phyloP scores from a whole-genome alignment of 1,140 invertebrate species.

The Drosophila bifasciata region DNA sequence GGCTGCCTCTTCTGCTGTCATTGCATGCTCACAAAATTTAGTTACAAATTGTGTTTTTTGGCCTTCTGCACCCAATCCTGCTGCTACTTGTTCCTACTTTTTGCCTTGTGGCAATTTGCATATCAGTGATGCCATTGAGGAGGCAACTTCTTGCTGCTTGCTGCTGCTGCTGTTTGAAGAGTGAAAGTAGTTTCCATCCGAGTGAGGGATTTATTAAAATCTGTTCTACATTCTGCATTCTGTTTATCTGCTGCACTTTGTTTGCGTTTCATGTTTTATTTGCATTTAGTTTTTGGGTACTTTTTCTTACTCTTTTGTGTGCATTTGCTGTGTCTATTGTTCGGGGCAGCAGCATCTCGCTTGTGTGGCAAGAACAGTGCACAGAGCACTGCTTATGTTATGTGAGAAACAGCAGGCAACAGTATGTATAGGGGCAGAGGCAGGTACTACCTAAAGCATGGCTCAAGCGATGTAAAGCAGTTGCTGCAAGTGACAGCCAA shows the following conservation, averaged over 20 bases:
- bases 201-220: slow-evolving; percentile 52
- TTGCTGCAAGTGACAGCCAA: too few relatives aligned
- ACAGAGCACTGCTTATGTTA: too few relatives aligned
- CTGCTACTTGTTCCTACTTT: slow-evolving; percentile 15
- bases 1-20: slow-evolving; percentile 49
- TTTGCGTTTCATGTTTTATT: neutral
- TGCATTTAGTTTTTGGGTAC: neutral
- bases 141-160: slow-evolving; percentile 26
- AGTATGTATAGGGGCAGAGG: too few relatives aligned
- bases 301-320: too few relatives aligned
- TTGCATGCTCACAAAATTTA: slow-evolving; percentile 60
- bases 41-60: slow-evolving; percentile 71
- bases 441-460: too few relatives aligned
- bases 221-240: slow-evolving; percentile 41
- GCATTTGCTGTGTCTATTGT: too few relatives aligned
- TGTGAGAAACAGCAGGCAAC: too few relatives aligned
- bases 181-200: slow-evolving; percentile 35
- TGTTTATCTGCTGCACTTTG: neutral
- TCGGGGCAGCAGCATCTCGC: too few relatives aligned
- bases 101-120: slow-evolving; percentile 69
- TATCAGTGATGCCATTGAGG: slow-evolving; percentile 65
- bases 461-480: too few relatives aligned
- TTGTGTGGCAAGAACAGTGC: too few relatives aligned
- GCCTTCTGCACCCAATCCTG: slow-evolving; percentile 39
- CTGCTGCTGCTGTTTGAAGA: slow-evolving; percentile 37